Evolutionary conservation across 2,113 vertebrate species (phyloP), one percentile per base, ranked within the genome.

Genomic region (Neolamprologus hecqui): DNA sequence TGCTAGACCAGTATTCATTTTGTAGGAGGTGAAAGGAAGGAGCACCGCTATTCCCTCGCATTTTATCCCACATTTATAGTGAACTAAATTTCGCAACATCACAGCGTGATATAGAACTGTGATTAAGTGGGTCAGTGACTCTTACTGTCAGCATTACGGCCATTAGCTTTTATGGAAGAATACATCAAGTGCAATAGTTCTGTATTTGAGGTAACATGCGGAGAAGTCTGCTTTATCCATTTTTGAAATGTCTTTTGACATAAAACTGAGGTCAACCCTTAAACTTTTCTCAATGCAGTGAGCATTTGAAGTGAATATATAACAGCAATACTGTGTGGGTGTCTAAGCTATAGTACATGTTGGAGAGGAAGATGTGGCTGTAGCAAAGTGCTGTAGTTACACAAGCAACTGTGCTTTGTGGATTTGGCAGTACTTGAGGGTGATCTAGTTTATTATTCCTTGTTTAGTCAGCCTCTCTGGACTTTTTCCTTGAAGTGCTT

Each of bases 1-100:
- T 87, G 92, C 88, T 4, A 95, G 94, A 96, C 95, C 6, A 15
- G 31, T 84, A 92, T 95, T 91, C 90, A 93, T 92, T 90, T 94
- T 91, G 92, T 42, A 93, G n/a, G 77, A 91, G 84, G 35, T 54
- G 85, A 86, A 89, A 35, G 37, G 70, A 88, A 63, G 82, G 35
- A 57, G 49, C 47, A 28, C 17, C 1, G 83, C 79, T 81, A 86
- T 92, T 90, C 73, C 63, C 86, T 84, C 4, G n/a, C 9, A 47
- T 85, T 90, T 91, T 53, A 93, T 86, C 86, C 84, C 26, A 84
- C 49, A n/a, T 85, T 75, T 82, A 90, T 57, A 58, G 82, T 37
- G 68, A 87, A 82, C 81, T 77, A 85, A 57, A 63, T 86, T 90
- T 92, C 17, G 9, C 79, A 83, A 73, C 57, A 79, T 88, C 82